A percentile compares a stretch with the other conserved stretches of the same genome.
These are phyloP conservation scores for Sesamia nonagrioides DNA, from an alignment of 1,140 invertebrate species.

Conservation along the genomic window DNA sequence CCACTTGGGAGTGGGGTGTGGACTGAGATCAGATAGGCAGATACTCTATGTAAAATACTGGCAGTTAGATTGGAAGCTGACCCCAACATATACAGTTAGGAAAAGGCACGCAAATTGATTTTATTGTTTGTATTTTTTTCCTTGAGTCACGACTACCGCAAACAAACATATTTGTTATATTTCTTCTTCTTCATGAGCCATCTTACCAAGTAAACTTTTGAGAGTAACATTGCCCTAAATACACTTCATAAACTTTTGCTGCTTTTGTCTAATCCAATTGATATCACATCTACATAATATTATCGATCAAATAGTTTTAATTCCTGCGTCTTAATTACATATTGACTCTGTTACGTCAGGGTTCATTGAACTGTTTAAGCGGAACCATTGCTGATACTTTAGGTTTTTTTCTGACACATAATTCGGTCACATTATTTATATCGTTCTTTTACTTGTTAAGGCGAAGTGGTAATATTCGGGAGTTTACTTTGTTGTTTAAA, in stretches of 20 bases:
- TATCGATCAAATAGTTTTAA: not conserved
- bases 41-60: no score
- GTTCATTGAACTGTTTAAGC: conserved; percentile 15
- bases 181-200: no score
- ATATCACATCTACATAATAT: not conserved
- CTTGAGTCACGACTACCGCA: no score
- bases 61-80: no score
- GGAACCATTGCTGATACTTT: not conserved
- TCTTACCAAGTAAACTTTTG: no score
- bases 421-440: conserved; percentile 31
- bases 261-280: not conserved
- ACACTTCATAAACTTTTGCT: not conserved
- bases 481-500: not conserved
- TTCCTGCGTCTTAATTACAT: conserved; percentile 5
- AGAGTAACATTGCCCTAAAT: not conserved
- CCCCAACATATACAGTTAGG: no score
- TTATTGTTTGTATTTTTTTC: no score
- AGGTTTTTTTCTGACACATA: conserved; percentile 20
- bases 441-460: conserved; percentile 29
- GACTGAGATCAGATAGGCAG: no score
- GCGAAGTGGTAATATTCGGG: not conserved
- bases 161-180: no score
- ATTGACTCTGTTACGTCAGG: not conserved
- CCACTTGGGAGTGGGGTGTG: no score
- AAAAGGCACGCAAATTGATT: no score